Base-by-base conservation (phyloP, 1,140 invertebrate genomes). In the Saccostrea echinata region DNA sequence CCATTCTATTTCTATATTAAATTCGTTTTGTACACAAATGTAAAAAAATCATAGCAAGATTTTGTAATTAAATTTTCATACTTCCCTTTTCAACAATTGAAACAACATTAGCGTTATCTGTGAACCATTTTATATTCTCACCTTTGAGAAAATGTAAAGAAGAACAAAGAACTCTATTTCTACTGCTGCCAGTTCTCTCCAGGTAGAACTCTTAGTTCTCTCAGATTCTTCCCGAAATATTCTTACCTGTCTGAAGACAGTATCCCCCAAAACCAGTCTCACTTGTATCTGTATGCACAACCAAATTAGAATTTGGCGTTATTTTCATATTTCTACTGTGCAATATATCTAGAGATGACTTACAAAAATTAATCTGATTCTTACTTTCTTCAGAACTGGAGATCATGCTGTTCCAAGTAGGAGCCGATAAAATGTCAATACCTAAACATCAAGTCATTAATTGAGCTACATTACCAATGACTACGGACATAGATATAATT, bases 61-160 rank as follows among this genome's bases (percentile, higher is more conserved):
- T 12, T 43, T 89, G 68, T 81, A 87, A 85, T 4, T 89, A 35
- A 53, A 61, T 13, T 64, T 89, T 81, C 64, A 88, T 90, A 16
- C 87, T 84, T 13, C 87, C 89, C 55, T 84, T 88, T 1, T 64
- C 35, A 18, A 88, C 64, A 85, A 90, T 88, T 9, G 16, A 86
- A 9, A 88, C 51, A 86, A 61, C 53, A 83, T 68, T 82, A 30
- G 88, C 24, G 35, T 86, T 90, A 64, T 90, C 85, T 30, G 85
- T 87, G 53, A 86, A 88, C 89, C 89, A 88, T 76, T 90, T 84
- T 3, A 90, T 51, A n/a, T 21, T 18, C 30, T 86, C n/a, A 16
- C 61, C n/a, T 30, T 55, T 80, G 1, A 80, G 27, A 18, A 30
- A 24, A 30, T 52, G 1, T 30, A 27, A 18, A 76, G 55, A 76